phyloP scores from a whole-genome alignment of 2,888 invertebrate genomes.

The Troides oblongomaculatus region DNA sequence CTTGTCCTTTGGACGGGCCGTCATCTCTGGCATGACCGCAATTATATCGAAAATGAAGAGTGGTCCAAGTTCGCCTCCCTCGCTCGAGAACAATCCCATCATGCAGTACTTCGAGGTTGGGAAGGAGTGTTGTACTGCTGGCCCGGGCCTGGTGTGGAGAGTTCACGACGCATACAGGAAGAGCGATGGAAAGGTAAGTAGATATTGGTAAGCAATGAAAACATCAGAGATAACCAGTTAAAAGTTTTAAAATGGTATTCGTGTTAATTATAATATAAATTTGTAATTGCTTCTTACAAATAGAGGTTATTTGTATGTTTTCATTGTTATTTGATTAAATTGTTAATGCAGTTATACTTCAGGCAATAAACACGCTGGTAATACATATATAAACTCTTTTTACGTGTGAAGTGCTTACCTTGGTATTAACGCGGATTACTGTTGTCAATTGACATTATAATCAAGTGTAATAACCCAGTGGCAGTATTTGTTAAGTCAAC shows the following conservation, averaged over 20 bases:
- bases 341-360: background rate
- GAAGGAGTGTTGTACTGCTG: slow-evolving; percentile 88
- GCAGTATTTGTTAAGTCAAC: background rate
- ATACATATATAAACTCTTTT: background rate
- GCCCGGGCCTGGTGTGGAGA: slow-evolving; percentile 95
- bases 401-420: background rate
- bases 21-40: slow-evolving; percentile 51
- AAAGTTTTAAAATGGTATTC: background rate
- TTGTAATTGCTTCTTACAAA: no score
- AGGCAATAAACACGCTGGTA: background rate
- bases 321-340: no score
- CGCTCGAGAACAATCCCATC: slow-evolving; percentile 88
- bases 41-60: slow-evolving; percentile 51
- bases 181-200: slow-evolving; percentile 91
- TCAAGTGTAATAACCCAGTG: background rate
- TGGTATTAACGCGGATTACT: background rate
- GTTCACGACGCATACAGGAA: slow-evolving; percentile 94
- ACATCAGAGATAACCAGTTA: background rate
- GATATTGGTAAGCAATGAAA: background rate
- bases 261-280: no score
- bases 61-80: slow-evolving; percentile 44
- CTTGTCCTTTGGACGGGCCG: slow-evolving; percentile 35
- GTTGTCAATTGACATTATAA: background rate
- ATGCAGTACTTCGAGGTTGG: slow-evolving; percentile 93
- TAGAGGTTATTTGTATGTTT: no score